Percentiles rank a stretch among this genome's conserved stretches.
Conservation (phyloP, 2,797 vertebrate species). For the Gymnodraco acuticeps region DNA sequence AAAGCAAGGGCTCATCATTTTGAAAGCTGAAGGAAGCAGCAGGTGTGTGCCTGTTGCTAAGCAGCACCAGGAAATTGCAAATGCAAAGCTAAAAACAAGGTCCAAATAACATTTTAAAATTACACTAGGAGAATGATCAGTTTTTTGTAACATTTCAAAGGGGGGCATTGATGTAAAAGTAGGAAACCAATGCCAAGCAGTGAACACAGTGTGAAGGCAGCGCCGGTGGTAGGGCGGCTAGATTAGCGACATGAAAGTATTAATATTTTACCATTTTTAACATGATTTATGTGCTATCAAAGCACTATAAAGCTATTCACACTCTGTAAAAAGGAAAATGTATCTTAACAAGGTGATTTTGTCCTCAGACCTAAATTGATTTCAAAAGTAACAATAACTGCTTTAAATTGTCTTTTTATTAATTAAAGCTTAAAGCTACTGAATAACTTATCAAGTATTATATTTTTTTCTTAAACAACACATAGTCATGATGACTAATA, state of each 20-base stretch:
- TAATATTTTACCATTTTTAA: not conserved
- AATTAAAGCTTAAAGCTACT: not conserved
- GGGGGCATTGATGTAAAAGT: not conserved
- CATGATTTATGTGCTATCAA: no score
- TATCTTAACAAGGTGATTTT: not conserved
- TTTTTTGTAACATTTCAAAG: conserved; percentile 42
- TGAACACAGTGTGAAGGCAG: conserved; percentile 5
- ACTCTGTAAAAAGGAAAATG: not conserved
- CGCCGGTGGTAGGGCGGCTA: not conserved
- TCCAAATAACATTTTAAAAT: conserved; percentile 52
- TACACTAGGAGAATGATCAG: conserved; percentile 31
- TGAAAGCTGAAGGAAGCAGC: conserved; percentile 62
- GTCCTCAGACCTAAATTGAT: not conserved
- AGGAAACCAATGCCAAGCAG: conserved; percentile 2
- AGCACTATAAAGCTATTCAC: no score
- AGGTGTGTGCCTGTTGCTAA: conserved; percentile 71
- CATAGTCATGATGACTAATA: not conserved
- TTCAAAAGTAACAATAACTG: not conserved
- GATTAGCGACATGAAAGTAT: not conserved
- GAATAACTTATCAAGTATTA: not conserved
- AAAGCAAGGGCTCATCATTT: conserved; percentile 51
- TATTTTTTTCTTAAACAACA: no score
- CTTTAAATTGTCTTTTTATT: not conserved
- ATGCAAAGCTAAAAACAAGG: conserved; percentile 49
- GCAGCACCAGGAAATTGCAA: conserved; percentile 58